A percentile compares a stretch with the other conserved stretches of the same genome.
phyloP scores from a whole-genome alignment of 2,113 vertebrate species.

The Nycticryphes semicollaris region DNA sequence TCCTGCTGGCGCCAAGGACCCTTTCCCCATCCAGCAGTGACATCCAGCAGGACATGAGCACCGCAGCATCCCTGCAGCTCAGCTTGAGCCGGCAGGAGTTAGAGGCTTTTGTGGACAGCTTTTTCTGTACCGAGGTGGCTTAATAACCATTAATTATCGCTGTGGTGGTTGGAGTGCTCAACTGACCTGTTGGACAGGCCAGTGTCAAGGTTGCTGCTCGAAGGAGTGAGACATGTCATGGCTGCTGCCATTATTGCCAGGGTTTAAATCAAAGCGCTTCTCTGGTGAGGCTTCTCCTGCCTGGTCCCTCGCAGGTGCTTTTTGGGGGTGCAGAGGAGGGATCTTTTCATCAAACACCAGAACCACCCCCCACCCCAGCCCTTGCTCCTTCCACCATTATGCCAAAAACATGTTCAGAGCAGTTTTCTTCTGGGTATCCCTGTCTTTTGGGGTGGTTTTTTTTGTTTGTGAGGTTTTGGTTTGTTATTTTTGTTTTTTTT shows the following conservation, averaged over 20 bases:
- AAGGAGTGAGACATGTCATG: not conserved
- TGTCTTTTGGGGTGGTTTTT: not conserved
- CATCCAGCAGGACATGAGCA: not conserved
- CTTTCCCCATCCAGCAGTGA: not conserved
- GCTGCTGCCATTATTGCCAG: not conserved
- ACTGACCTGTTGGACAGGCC: not conserved
- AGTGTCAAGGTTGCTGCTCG: not conserved
- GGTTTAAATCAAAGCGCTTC: not conserved
- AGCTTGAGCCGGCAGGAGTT: fast-evolving
- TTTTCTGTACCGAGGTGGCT: not conserved
- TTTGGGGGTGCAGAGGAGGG: not conserved
- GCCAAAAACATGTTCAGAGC: not conserved
- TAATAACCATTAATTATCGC: not conserved
- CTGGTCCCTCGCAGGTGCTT: fast-evolving
- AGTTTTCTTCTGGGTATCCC: not conserved
- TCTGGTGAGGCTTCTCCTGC: not conserved
- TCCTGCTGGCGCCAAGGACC: not conserved
- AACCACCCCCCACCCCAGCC: not conserved
- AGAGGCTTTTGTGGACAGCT: not conserved
- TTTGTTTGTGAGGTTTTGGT: too few relatives aligned
- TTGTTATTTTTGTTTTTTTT: too few relatives aligned
- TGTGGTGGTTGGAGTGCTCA: not conserved
- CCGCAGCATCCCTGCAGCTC: not conserved
- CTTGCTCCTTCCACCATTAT: not conserved
- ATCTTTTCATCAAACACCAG: not conserved